phyloP scores from a whole-genome alignment of 30 jellyfish, hydroid and myxozoan genomes.

The Aurelia aurita region DNA sequence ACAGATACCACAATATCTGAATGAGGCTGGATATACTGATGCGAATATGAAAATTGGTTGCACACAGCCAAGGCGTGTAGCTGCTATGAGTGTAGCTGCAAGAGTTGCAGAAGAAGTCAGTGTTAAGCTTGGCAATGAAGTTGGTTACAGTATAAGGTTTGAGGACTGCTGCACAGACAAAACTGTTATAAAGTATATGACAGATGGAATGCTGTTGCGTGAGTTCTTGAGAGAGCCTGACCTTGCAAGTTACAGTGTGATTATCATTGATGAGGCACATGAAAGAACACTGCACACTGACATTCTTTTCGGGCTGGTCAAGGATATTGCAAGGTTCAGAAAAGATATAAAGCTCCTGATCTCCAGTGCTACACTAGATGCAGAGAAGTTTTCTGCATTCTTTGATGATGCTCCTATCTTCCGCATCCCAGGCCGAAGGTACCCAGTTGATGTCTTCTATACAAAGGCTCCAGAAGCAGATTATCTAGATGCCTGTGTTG shows the following conservation, averaged over 20 bases:
- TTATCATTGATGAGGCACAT: constrained; percentile 99
- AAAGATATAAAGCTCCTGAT: constrained; percentile 91
- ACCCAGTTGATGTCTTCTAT: constrained; percentile 97
- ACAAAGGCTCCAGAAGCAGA: constrained; percentile 99
- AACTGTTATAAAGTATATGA: constrained; percentile 96
- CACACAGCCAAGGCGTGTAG: constrained; percentile 99
- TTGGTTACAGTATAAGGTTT: constrained; percentile 98
- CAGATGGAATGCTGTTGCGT: constrained; percentile 99
- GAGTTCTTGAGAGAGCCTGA: constrained; percentile 99
- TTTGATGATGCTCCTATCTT: constrained; percentile 99
- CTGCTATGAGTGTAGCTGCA: constrained; percentile 99
- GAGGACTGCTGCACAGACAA: constrained; percentile 98
- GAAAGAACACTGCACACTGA: constrained; percentile 99
- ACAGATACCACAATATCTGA: constrained; percentile 96
- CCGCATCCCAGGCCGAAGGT: constrained; percentile 99
- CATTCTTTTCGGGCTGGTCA: constrained; percentile 94
- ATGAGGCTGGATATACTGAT: constrained; percentile 97
- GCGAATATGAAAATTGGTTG: constrained; percentile 96
- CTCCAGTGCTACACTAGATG: constrained; percentile 99
- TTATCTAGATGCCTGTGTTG: constrained; percentile 99
- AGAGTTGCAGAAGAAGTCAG: constrained; percentile 99
- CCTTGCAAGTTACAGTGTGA: constrained; percentile 96
- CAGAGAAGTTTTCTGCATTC: constrained; percentile 96
- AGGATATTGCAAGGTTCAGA: constrained; percentile 98
- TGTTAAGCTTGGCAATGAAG: constrained; percentile 97